These are phyloP conservation scores for Urocynchramus pylzowi DNA, from an alignment of 2,113 vertebrate genomes.

Conservation along the genomic window DNA sequence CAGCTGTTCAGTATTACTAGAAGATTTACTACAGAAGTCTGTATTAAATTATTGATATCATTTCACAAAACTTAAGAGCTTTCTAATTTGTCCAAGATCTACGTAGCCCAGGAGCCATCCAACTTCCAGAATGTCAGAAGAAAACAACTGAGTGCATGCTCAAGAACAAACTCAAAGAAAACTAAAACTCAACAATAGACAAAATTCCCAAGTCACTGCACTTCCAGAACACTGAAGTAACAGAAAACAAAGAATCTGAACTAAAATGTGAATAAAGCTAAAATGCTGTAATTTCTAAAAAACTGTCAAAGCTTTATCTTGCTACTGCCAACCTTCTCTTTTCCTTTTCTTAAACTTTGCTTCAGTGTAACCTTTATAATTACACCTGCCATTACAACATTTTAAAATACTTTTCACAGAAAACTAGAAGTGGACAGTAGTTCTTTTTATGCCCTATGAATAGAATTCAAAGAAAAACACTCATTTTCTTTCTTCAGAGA, in stretches of 20 bases:
- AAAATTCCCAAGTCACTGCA: neutral
- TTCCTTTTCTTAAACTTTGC: neutral
- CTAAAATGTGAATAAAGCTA: neutral
- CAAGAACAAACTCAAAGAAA: too few relatives aligned
- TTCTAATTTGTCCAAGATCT: neutral
- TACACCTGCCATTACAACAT: neutral
- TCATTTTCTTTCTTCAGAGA: neutral
- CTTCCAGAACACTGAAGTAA: neutral
- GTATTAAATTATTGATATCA: neutral
- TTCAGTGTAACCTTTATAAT: neutral
- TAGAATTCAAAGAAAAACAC: neutral
- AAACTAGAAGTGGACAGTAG: neutral
- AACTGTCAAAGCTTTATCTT: neutral
- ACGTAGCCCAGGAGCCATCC: neutral
- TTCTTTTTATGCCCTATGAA: rapidly evolving
- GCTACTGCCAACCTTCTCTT: neutral
- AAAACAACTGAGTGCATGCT: neutral
- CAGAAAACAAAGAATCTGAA: neutral
- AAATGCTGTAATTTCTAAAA: neutral
- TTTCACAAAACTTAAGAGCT: neutral
- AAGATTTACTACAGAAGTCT: neutral
- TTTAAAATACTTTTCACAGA: neutral
- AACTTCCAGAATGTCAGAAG: neutral
- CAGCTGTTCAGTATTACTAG: neutral
- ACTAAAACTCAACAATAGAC: neutral